A percentile compares a stretch with the other conserved stretches of the same genome.
phyloP scores from a whole-genome alignment of 2,797 vertebrate genomes.

The Pseudochaenichthys georgianus region DNA sequence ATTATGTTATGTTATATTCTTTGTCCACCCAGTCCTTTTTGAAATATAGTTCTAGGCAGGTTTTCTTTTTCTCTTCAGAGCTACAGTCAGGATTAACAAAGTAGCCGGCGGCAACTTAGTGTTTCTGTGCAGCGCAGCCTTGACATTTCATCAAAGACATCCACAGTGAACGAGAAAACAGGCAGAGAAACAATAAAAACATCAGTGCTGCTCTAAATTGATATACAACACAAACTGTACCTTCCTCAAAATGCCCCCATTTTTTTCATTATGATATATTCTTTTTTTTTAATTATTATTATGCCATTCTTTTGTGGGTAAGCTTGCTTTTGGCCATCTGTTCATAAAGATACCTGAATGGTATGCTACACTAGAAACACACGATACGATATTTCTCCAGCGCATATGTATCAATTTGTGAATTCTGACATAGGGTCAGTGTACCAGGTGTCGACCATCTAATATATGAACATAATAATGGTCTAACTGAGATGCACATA shows the following conservation, averaged over 20 bases:
- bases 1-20: background rate
- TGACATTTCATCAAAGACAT: conserved; percentile 46
- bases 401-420: background rate
- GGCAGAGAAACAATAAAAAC: background rate
- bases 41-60: background rate
- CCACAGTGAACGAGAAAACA: conserved; percentile 1
- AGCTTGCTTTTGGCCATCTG: background rate
- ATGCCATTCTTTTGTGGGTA: background rate
- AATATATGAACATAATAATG: background rate
- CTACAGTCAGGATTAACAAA: conserved; percentile 31
- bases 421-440: background rate
- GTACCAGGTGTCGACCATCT: background rate
- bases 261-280: background rate
- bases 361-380: background rate
- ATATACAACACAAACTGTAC: background rate
- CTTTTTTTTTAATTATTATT: background rate
- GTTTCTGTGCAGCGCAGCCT: conserved; percentile 23
- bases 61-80: conserved; percentile 21
- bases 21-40: no score
- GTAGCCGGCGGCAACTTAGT: conserved; percentile 16
- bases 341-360: conserved; percentile 3
- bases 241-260: background rate
- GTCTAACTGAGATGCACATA: background rate
- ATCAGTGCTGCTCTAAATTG: background rate
- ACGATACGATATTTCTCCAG: no score